A percentile compares a stretch with the other conserved stretches of the same genome.
phyloP scores from a whole-genome alignment of 1,140 invertebrate species.

The Bombus ignitus region DNA sequence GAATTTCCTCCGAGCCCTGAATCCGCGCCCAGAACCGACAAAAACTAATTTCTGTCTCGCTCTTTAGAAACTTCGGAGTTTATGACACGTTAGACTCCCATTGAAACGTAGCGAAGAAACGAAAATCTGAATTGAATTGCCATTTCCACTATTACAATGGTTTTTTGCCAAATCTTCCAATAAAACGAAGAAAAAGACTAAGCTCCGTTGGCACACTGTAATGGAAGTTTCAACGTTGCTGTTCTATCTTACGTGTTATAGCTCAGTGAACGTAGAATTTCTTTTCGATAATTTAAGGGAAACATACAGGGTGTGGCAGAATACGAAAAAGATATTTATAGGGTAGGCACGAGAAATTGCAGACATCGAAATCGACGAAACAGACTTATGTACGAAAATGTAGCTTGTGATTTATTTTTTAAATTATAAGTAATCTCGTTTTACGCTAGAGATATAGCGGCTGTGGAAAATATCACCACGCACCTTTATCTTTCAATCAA shows the following conservation, averaged over 20 bases:
- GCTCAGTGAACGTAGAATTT: background rate
- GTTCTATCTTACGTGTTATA: background rate
- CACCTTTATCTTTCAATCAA: no score
- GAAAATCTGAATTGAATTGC: conserved; percentile 22
- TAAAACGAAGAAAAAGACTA: background rate
- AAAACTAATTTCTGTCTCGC: conserved; percentile 30
- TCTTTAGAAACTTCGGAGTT: background rate
- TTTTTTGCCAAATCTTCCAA: background rate
- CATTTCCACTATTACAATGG: background rate
- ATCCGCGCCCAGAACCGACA: background rate
- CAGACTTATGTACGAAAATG: no score
- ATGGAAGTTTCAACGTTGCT: background rate
- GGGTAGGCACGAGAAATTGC: no score
- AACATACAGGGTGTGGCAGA: background rate
- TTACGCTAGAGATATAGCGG: no score
- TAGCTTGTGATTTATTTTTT: no score
- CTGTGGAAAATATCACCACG: no score
- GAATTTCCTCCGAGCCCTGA: background rate
- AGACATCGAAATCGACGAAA: no score
- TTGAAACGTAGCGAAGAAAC: conserved; percentile 5
- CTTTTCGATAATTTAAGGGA: background rate
- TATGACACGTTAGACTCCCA: conserved; percentile 21
- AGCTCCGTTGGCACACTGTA: background rate
- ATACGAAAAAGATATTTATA: no score
- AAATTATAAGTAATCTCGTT: no score